Evolutionary conservation across 2,888 invertebrate genomes (phyloP).

Genomic region (Ormyrus nitidulus): DNA sequence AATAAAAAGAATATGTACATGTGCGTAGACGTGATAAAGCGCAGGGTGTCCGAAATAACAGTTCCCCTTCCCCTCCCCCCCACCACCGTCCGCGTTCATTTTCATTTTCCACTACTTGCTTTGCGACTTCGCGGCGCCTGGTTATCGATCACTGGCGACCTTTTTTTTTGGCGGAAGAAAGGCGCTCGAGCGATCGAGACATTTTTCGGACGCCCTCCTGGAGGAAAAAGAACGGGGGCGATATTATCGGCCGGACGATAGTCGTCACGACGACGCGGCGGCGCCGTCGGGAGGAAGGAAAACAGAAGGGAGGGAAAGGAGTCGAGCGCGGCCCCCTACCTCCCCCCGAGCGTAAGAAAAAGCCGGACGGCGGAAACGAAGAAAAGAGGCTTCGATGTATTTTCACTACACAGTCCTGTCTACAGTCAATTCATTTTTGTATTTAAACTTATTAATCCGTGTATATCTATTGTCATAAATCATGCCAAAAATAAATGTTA

Average conservation of each 20-base stretch:
- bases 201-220: constrained; percentile 30
- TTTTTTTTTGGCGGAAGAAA: not conserved
- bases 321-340: not conserved
- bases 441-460: constrained; percentile 68
- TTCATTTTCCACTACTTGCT: constrained; percentile 8
- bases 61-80: too few species aligned
- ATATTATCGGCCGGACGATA: constrained; percentile 30
- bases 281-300: not conserved
- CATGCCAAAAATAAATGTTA: constrained; percentile 76
- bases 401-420: constrained; percentile 74
- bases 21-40: constrained; percentile 41
- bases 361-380: constrained; percentile 17
- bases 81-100: constrained; percentile 1
- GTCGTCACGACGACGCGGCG: not conserved
- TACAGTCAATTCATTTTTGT: constrained; percentile 75
- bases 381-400: constrained; percentile 71
- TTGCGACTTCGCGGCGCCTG: constrained; percentile 16
- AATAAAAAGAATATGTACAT: constrained; percentile 39
- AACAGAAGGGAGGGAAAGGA: constrained; percentile 11
- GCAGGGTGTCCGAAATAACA: constrained; percentile 45
- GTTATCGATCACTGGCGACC: constrained; percentile 37
- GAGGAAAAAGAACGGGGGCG: not conserved
- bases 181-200: not conserved
- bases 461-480: constrained; percentile 74
- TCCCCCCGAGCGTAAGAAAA: not conserved